Evolutionary conservation across 2,797 vertebrate genomes (phyloP).

Genomic region (Pelodytes ibericus): DNA sequence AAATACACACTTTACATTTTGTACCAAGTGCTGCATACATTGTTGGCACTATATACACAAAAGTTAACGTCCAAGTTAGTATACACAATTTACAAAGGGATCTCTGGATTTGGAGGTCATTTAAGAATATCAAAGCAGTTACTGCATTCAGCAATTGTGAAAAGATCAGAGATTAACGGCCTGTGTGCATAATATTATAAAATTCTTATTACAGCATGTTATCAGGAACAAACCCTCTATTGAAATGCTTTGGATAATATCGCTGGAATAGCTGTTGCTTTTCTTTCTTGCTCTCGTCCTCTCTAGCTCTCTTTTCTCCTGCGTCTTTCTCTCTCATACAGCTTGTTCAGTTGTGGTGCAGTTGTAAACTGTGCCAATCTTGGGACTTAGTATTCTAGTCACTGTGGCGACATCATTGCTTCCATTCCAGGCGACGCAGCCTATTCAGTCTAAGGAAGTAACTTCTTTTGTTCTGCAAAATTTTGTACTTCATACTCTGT

Average conservation of each 20-base stretch:
- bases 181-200: too few relatives aligned
- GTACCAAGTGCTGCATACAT: too few relatives aligned
- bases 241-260: slow-evolving; percentile 10
- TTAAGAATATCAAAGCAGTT: too few relatives aligned
- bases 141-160: too few relatives aligned
- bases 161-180: too few relatives aligned
- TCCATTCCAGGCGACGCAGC: slow-evolving; percentile 64
- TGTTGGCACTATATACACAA: too few relatives aligned
- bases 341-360: slow-evolving; percentile 36
- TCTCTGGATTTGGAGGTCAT: too few relatives aligned
- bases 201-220: not conserved
- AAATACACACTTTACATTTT: too few relatives aligned
- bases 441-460: slow-evolving; percentile 63
- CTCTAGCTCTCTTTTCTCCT: not conserved
- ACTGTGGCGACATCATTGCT: slow-evolving; percentile 55
- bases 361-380: slow-evolving; percentile 28
- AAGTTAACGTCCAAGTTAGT: too few relatives aligned
- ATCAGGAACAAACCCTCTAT: slow-evolving; percentile 6
- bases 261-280: not conserved
- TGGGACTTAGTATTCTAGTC: slow-evolving; percentile 66
- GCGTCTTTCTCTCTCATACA: not conserved
- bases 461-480: slow-evolving; percentile 61
- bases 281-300: not conserved
- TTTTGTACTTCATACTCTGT: slow-evolving; percentile 67
- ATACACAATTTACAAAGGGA: too few relatives aligned